Evolutionary conservation across 2,113 vertebrate species (phyloP), one percentile per base, ranked within the genome.

Genomic region (Anhinga rufa): DNA sequence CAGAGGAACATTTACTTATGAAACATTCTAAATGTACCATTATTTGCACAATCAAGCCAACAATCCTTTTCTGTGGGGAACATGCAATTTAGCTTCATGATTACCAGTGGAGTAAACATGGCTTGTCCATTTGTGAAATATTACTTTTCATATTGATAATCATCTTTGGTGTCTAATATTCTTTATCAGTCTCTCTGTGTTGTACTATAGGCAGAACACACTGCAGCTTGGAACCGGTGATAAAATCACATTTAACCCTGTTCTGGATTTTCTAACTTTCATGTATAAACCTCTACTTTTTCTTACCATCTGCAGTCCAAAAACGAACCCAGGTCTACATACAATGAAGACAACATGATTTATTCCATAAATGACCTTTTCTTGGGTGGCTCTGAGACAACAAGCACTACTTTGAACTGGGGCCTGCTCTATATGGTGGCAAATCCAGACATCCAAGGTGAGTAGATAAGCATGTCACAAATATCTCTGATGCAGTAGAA

Each of bases 331-430:
- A 71, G 78, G 20, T 96, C 97, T 20, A 97, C 96, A 6, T 98
- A 98, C 86, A 92, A 91, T 14, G 98, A 98, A 77, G 96, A 98
- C 15, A 98, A 98, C 80, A 92, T 98, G 97, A 36, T 97, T 71
- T 78, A 97, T 76, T 96, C 96, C 42, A 93, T 98, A 64, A 92
- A 92, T 2, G 98, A 98, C 76, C 97, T 98, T 65, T 98, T 98
- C 90, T 71, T 98, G 72, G 98, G 98, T 46, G 98, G 98, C 75
- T 98, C 97, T 3, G 98, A 98, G 81, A 98, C 98, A 34, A 98
- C 92, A 2, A 88, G 97, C 49, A 98, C 97, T 48, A 98, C 98
- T 36, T 94, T 98, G 84, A 84, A 61, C 91, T 98, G 98, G 98
- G 98, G 68, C 3, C 72, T 99, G 40, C 84, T 98, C 29, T 97